Conservation (phyloP, 2,888 invertebrate species). For the Arenicola marina region DNA sequence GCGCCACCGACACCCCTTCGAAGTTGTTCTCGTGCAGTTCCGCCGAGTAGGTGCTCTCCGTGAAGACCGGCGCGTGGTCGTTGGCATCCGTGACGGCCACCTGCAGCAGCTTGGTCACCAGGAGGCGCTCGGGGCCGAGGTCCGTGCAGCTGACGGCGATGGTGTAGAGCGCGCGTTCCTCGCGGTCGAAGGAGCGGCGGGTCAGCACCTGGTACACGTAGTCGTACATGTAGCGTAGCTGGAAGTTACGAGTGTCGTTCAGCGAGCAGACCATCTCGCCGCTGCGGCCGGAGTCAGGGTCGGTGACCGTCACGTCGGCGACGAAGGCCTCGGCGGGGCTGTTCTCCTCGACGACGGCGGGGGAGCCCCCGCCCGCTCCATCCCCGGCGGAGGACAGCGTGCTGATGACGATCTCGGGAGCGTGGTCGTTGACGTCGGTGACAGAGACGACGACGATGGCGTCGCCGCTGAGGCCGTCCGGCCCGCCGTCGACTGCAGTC, state of each 20-base stretch:
- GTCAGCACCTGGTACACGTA: constrained; percentile 1
- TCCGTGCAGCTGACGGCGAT: constrained; percentile 50
- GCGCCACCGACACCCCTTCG: constrained; percentile 4
- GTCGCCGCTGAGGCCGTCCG: constrained; percentile 28
- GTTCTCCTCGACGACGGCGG: constrained; percentile 21
- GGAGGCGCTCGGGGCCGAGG: constrained; percentile 44
- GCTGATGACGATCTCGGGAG: constrained; percentile 28
- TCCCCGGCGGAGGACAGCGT: constrained; percentile 21
- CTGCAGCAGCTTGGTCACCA: constrained; percentile 38
- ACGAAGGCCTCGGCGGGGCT: constrained; percentile 21
- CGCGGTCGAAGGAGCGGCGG: constrained; percentile 42
- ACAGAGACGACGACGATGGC: constrained; percentile 29
- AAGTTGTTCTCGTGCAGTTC: constrained; percentile 46
- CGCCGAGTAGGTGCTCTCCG: constrained; percentile 34
- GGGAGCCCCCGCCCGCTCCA: not conserved
- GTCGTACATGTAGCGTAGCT: not conserved
- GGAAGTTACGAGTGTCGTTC: constrained; percentile 4
- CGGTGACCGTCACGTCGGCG: constrained; percentile 28
- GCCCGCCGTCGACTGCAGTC: constrained; percentile 29
- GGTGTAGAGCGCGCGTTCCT: constrained; percentile 37
- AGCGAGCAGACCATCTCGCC: constrained; percentile 21
- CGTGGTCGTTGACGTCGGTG: constrained; percentile 34
- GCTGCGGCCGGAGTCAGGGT: constrained; percentile 27
- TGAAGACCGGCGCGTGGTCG: constrained; percentile 49
- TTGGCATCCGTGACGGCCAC: constrained; percentile 53